phyloP scores from a whole-genome alignment of 2,797 vertebrate species.

The Xiphorhynchus erythropygius region DNA sequence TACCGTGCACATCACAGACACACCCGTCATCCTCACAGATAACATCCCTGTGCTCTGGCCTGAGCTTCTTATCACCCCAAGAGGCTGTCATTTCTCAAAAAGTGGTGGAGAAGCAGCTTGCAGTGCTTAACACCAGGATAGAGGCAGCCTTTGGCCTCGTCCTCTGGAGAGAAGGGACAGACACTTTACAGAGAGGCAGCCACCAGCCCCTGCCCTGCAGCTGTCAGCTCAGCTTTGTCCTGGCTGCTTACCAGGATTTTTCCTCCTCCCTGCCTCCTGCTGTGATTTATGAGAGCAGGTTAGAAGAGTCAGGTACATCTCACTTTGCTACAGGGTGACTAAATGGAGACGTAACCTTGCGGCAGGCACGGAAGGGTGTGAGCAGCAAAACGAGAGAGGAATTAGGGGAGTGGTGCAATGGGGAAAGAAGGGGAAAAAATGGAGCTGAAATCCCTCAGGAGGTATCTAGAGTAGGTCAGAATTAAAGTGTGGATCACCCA shows the following conservation, averaged over 20 bases:
- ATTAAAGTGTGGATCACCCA: neutral
- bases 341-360: neutral
- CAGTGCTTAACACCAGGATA: fast-evolving
- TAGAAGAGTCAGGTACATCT: neutral
- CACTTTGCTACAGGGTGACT: neutral
- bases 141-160: neutral
- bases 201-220: neutral
- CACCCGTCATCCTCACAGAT: constrained; percentile 28
- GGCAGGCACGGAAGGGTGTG: neutral
- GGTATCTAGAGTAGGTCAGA: neutral
- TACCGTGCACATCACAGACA: constrained; percentile 32
- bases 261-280: neutral
- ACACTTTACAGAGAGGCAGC: neutral
- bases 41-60: neutral
- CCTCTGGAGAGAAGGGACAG: neutral
- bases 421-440: neutral
- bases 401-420: neutral
- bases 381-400: neutral
- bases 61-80: constrained; percentile 16
- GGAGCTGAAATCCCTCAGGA: neutral
- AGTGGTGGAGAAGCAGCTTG: neutral
- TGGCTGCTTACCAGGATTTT: neutral
- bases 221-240: neutral
- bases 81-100: neutral
- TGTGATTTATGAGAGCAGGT: constrained; percentile 45